Evolutionary conservation across 2,113 vertebrate species (phyloP).

Genomic region (Oreocharis arfaki): DNA sequence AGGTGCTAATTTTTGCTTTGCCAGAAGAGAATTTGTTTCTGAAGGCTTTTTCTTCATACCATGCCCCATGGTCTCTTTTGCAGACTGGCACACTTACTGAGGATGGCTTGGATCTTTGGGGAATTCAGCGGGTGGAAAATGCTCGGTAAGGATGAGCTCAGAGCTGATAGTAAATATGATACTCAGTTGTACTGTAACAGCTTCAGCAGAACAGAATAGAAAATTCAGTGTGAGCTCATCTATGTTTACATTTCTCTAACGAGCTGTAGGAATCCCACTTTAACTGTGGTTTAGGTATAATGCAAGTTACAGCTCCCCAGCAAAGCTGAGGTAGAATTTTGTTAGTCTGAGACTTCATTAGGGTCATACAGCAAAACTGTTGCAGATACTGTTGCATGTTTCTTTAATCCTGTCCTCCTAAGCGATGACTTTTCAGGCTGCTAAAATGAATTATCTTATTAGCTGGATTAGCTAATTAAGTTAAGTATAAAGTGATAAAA

Average conservation of each 20-base stretch:
- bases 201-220: background rate
- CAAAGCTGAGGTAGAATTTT: background rate
- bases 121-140: slow-evolving; percentile 88
- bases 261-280: background rate
- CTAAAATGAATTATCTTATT: background rate
- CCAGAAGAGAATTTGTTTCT: background rate
- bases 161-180: background rate
- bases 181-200: background rate
- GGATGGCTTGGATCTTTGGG: slow-evolving; percentile 95
- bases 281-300: background rate
- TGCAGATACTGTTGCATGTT: background rate
- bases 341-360: background rate
- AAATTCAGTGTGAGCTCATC: background rate
- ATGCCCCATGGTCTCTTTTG: background rate
- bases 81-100: slow-evolving; percentile 98
- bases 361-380: background rate
- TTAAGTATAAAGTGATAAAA: background rate
- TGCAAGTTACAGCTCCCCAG: background rate
- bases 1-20: background rate
- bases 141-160: slow-evolving; percentile 72
- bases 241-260: background rate
- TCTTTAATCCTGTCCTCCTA: background rate
- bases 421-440: background rate
- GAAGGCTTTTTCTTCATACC: background rate
- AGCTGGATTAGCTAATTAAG: background rate